phyloP scores from a whole-genome alignment of 2,113 vertebrate species.

The human region GRCh38 chr17:52204001-52204500 shows the following conservation, averaged over 20 bases:
- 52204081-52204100: neutral
- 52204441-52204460: neutral
- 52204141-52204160: neutral
- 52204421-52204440: neutral
- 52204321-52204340: neutral
- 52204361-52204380: neutral
- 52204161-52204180: neutral
- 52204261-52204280: neutral
- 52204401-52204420: neutral
- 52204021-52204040: neutral
- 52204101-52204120: neutral
- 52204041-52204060: neutral
- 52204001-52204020: neutral
- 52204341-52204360: neutral
- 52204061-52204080: neutral
- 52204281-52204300: neutral
- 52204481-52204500: neutral
- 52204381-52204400: neutral
- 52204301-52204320: neutral
- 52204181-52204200: neutral
- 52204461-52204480: too few species aligned
- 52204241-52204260: neutral
- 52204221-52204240: neutral
- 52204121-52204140: neutral
- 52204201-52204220: neutral